Evolutionary conservation across 1,140 invertebrate species (phyloP), one percentile per base, ranked within the genome.

Genomic region (Phthorimaea operculella): DNA sequence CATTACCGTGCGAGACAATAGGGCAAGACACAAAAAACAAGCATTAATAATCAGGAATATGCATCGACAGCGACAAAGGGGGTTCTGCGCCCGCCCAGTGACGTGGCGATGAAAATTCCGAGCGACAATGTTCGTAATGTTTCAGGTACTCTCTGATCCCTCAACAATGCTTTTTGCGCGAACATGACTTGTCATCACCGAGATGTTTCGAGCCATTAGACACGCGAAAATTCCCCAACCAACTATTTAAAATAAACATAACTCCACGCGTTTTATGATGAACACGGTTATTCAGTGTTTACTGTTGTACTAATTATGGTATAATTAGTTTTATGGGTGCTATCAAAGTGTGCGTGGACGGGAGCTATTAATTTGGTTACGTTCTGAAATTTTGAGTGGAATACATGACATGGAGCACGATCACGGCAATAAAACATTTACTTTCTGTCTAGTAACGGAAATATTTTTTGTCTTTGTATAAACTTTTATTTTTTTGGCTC

Each of bases 41-140:
- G 73, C 75, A 82, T 82, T 83, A 83, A 85, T 80, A 84, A 82
- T 83, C 72, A 72, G 68, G 71, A 80, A 85, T 83, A 83, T 79
- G 78, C 77, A 81, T 81, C 75, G 79, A 73, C 72, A 65, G 59
- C 67, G 64, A 57, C 55, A 52, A 55, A 17, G 16, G 44, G 14
- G 44, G 44, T 15, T 15, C 8, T 17, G n/a, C 15, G 8, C 44
- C 16, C 44, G 14, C 16, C 8, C 44, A 16, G 9, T 16, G 14
- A 17, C n/a, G 15, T 70, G 58, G 58, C 58, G 64, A 57, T 63
- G 63, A 66, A 64, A 63, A 66, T 63, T 72, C 60, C 60, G 59
- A 64, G 21, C 63, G 62, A 66, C 68, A 65, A 71, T 69, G 62
- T 60, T 65, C 51, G 66, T 76, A 64, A 58, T 64, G 52, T 54